Conservation (phyloP, 2,113 vertebrate species). For the Rhinoderma darwinii region DNA sequence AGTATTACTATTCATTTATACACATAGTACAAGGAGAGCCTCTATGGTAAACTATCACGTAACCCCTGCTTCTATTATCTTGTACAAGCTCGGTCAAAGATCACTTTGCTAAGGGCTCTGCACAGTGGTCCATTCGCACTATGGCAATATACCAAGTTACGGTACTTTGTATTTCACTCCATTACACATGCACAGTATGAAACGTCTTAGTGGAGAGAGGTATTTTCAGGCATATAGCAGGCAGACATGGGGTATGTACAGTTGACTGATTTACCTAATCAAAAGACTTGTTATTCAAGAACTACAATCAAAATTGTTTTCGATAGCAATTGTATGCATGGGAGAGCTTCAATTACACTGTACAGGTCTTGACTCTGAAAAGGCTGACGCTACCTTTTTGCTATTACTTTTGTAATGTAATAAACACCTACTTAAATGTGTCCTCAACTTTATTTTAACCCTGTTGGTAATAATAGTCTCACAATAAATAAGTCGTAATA, state of each 20-base stretch:
- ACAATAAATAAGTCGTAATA: too few species aligned
- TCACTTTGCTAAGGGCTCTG: background rate
- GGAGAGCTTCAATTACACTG: slow-evolving; percentile 37
- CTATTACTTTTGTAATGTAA: slow-evolving; percentile 5
- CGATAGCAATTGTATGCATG: slow-evolving; percentile 48
- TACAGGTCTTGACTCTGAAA: slow-evolving; percentile 39
- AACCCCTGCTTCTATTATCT: background rate
- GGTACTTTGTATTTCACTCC: background rate
- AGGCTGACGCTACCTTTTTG: slow-evolving; percentile 40
- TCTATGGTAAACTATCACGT: background rate
- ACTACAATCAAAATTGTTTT: slow-evolving; percentile 37
- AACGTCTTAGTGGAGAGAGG: background rate
- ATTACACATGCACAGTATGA: background rate
- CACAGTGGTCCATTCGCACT: background rate
- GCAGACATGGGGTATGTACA: background rate
- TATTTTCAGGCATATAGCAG: background rate
- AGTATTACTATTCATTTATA: background rate
- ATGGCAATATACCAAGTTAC: background rate
- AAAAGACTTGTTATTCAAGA: slow-evolving; percentile 41
- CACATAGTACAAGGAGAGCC: background rate
- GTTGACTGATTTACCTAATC: slow-evolving; percentile 42
- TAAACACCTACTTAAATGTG: background rate
- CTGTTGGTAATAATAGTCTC: background rate
- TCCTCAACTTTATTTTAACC: background rate
- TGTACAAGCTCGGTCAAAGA: background rate